Evolutionary conservation across 1,140 invertebrate genomes (phyloP).

Genomic region (Trigoniulus corallinus): DNA sequence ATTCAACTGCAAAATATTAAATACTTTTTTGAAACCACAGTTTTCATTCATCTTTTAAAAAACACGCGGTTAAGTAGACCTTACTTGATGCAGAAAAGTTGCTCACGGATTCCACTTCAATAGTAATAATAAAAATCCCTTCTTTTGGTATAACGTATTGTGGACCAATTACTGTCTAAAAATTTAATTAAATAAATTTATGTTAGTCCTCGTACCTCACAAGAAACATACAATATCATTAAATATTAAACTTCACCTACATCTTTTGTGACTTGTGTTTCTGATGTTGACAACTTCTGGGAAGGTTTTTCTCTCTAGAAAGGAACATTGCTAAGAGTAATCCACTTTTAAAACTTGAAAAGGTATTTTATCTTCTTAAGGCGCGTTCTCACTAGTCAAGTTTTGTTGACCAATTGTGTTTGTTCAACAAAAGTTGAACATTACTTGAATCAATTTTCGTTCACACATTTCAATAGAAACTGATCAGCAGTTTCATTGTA

Average conservation of each 20-base stretch:
- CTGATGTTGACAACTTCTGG: not conserved
- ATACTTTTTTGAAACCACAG: not conserved
- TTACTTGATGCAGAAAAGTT: not conserved
- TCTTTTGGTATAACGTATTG: not conserved
- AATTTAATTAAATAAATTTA: not conserved
- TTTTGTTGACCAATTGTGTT: no score
- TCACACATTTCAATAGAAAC: no score
- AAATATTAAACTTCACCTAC: not conserved
- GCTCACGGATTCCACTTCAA: not conserved
- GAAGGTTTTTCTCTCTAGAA: not conserved
- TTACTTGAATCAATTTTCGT: no score
- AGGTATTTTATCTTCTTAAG: no score
- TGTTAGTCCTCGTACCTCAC: no score
- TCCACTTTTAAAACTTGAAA: no score
- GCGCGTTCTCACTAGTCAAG: no score
- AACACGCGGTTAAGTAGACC: not conserved
- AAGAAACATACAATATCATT: no score
- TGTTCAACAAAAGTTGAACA: no score
- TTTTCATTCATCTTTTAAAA: no score
- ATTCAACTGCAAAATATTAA: conserved; percentile 25
- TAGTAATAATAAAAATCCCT: not conserved
- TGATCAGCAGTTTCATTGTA: no score
- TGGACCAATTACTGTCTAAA: not conserved
- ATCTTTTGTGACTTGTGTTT: not conserved
- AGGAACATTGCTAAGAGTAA: no score